Conservation (phyloP, 2,797 vertebrate genomes). For the Rhinatrema bivittatum region DNA sequence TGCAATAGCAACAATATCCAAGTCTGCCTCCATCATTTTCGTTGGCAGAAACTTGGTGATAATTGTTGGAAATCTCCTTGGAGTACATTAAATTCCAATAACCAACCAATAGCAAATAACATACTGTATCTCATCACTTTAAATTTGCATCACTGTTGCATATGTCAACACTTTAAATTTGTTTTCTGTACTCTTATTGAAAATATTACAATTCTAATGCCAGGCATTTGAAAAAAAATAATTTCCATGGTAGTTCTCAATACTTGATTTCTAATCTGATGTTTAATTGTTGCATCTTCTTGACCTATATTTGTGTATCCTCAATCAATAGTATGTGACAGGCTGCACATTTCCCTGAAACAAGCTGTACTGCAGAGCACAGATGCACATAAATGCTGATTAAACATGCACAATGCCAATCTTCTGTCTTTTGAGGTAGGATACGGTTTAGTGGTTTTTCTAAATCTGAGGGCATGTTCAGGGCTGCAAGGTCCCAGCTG, state of each 20-base stretch:
- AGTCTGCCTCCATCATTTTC: no score
- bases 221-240: not conserved
- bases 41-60: no score
- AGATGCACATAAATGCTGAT: constrained; percentile 42
- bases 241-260: no score
- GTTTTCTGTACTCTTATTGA: no score
- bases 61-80: no score
- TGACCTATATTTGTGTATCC: constrained; percentile 29
- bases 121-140: no score
- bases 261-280: constrained; percentile 18
- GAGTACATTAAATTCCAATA: no score
- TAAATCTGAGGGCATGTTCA: constrained; percentile 23
- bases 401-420: constrained; percentile 32
- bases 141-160: no score
- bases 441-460: constrained; percentile 16
- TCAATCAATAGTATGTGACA: constrained; percentile 38
- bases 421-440: constrained; percentile 32
- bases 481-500: constrained; percentile 21
- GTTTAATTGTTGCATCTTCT: constrained; percentile 11
- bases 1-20: no score
- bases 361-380: constrained; percentile 17
- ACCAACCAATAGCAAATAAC: no score
- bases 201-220: not conserved
- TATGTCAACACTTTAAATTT: no score
- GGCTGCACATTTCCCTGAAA: constrained; percentile 25